These are phyloP conservation scores for Chrysomela aeneicollis DNA, from an alignment of 2,888 invertebrate species.

Conservation along the genomic window DNA sequence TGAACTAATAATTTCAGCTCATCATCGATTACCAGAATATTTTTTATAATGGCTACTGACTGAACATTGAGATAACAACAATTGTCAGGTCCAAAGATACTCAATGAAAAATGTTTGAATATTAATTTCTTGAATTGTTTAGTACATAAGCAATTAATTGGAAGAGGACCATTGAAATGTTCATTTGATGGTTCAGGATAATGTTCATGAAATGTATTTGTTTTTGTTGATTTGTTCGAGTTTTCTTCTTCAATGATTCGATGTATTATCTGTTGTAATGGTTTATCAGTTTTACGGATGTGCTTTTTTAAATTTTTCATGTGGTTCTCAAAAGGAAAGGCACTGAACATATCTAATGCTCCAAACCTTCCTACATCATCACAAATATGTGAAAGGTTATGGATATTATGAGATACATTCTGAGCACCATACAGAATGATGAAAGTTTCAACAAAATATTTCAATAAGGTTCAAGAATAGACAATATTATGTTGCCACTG, in stretches of 20 bases:
- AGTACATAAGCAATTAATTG: neutral
- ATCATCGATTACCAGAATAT: neutral
- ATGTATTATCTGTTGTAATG: constrained; percentile 24
- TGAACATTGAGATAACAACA: constrained; percentile 18
- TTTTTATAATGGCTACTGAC: constrained; percentile 11
- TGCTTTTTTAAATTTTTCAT: constrained; percentile 18
- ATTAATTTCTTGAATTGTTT: constrained; percentile 22
- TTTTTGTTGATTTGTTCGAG: constrained; percentile 8
- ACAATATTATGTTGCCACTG: constrained; percentile 15
- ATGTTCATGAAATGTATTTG: neutral
- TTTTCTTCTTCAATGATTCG: constrained; percentile 13
- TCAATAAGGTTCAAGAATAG: constrained; percentile 23
- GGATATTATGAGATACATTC: constrained; percentile 24
- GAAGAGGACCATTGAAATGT: constrained; percentile 14
- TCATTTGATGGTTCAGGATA: constrained; percentile 5
- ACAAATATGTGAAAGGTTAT: constrained; percentile 17
- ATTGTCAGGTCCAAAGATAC: constrained; percentile 20
- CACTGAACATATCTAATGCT: constrained; percentile 22
- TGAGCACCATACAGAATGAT: constrained; percentile 25
- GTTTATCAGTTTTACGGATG: constrained; percentile 21
- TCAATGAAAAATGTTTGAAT: constrained; percentile 21
- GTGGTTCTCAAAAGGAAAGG: constrained; percentile 26
- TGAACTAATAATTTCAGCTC: neutral
- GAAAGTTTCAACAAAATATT: constrained; percentile 31
- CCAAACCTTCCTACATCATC: constrained; percentile 23